Percentiles rank a stretch among this genome's conserved stretches.
phyloP scores from a whole-genome alignment of 2,797 vertebrate species.

The Chelmon rostratus region DNA sequence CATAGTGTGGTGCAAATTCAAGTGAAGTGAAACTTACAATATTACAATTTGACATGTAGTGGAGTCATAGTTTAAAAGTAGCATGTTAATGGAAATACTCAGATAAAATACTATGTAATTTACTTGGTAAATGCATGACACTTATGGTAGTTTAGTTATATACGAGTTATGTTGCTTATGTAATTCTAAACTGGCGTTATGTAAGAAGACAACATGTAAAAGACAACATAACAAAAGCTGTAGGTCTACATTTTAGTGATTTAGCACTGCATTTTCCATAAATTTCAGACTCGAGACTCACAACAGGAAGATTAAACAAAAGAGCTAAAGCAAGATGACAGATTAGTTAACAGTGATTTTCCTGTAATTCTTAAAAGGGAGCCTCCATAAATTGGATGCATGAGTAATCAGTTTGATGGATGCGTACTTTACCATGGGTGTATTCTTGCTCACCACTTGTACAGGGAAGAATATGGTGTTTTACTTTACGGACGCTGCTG shows the following conservation, averaged over 20 bases:
- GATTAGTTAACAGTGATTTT: not conserved
- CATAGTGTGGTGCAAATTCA: too few species aligned
- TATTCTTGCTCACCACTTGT: not conserved
- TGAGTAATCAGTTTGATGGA: not conserved
- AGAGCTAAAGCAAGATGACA: not conserved
- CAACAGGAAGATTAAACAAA: not conserved
- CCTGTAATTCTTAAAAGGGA: not conserved
- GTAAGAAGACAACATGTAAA: not conserved
- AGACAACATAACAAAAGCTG: not conserved
- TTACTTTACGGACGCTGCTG: conserved; percentile 50
- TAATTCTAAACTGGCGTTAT: not conserved
- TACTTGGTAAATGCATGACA: not conserved
- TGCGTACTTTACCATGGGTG: not conserved
- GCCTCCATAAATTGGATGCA: not conserved
- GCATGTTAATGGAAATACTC: not conserved
- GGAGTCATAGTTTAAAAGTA: not conserved
- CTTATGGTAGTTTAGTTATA: not conserved
- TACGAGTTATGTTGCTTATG: too few species aligned
- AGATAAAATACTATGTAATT: not conserved
- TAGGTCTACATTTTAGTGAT: not conserved
- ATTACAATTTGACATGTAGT: too few species aligned
- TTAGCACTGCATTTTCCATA: not conserved
- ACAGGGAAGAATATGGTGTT: not conserved
- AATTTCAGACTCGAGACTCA: too few species aligned
- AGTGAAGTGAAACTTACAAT: too few species aligned